A percentile compares a stretch with the other conserved stretches of the same genome.
Evolutionary conservation across 2,888 invertebrate genomes (phyloP).

Genomic region (Thymelicus acteon): DNA sequence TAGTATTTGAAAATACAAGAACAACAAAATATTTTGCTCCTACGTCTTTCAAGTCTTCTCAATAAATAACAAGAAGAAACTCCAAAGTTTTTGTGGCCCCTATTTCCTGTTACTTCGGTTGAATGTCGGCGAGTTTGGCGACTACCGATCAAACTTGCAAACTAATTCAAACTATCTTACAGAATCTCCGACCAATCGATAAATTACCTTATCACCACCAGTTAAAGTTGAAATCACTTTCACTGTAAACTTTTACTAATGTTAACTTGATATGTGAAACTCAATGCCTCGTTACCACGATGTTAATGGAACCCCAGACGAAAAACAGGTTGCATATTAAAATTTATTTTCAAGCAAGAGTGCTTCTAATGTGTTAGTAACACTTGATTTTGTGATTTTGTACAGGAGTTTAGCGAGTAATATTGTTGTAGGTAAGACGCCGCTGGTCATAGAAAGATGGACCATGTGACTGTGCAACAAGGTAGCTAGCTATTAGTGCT

Average conservation of each 20-base stretch:
- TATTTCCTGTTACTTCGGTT: constrained; percentile 47
- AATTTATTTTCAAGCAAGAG: constrained; percentile 3
- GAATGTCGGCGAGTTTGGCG: constrained; percentile 52
- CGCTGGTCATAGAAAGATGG: too few relatives aligned
- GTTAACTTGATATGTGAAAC: neutral
- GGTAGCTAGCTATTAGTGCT: too few relatives aligned
- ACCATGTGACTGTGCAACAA: too few relatives aligned
- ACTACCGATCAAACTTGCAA: constrained; percentile 56
- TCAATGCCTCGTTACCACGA: neutral
- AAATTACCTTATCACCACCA: constrained; percentile 4
- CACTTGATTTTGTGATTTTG: neutral
- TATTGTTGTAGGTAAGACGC: too few relatives aligned
- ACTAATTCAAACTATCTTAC: constrained; percentile 49
- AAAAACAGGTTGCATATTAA: neutral
- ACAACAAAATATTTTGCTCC: too few relatives aligned
- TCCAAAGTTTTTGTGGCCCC: neutral
- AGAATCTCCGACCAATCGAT: constrained; percentile 38
- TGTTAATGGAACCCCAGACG: constrained; percentile 6
- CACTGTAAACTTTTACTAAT: neutral
- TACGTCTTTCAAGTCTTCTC: too few relatives aligned
- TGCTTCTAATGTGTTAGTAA: neutral
- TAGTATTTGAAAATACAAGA: too few relatives aligned
- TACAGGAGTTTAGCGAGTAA: neutral
- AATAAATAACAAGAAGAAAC: too few relatives aligned
- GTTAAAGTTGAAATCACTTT: neutral